Evolutionary conservation across 2,888 invertebrate genomes (phyloP).

Genomic region (Drosophila seclusa): DNA sequence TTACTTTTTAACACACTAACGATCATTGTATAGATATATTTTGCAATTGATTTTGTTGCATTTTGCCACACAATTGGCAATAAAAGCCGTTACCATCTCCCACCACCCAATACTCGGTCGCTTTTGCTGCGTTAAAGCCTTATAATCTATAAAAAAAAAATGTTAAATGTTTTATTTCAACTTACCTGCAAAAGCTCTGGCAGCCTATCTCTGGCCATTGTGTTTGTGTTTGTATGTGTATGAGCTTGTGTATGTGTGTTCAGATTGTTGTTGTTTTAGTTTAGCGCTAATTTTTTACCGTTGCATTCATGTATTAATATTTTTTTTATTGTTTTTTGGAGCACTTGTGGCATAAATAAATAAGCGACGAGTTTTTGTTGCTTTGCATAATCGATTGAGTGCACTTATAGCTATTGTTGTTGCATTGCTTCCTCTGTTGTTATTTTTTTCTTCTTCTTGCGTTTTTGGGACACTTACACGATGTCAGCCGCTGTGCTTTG

Average conservation of each 20-base stretch:
- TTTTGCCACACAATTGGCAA: slow-evolving; percentile 27
- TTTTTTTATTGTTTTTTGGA: slow-evolving; percentile 29
- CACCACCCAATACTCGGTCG: neutral
- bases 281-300: slow-evolving; percentile 7
- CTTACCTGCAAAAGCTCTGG: slow-evolving; percentile 84
- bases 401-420: slow-evolving; percentile 16
- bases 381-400: slow-evolving; percentile 37
- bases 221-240: slow-evolving; percentile 26
- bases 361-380: slow-evolving; percentile 14
- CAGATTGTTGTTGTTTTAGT: slow-evolving; percentile 26
- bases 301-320: slow-evolving; percentile 13
- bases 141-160: slow-evolving; percentile 4
- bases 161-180: slow-evolving; percentile 13
- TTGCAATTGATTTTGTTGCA: neutral
- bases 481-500: slow-evolving; percentile 70
- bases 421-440: slow-evolving; percentile 11
- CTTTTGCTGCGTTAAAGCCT: slow-evolving; percentile 3
- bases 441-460: slow-evolving; percentile 18
- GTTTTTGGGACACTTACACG: slow-evolving; percentile 28
- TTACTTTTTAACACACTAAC: neutral
- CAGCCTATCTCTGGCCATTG: slow-evolving; percentile 83
- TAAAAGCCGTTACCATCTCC: neutral
- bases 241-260: slow-evolving; percentile 6
- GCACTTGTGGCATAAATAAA: slow-evolving; percentile 30
- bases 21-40: neutral